Conservation (phyloP, 2,888 invertebrate genomes). For the Anticlea derivata region DNA sequence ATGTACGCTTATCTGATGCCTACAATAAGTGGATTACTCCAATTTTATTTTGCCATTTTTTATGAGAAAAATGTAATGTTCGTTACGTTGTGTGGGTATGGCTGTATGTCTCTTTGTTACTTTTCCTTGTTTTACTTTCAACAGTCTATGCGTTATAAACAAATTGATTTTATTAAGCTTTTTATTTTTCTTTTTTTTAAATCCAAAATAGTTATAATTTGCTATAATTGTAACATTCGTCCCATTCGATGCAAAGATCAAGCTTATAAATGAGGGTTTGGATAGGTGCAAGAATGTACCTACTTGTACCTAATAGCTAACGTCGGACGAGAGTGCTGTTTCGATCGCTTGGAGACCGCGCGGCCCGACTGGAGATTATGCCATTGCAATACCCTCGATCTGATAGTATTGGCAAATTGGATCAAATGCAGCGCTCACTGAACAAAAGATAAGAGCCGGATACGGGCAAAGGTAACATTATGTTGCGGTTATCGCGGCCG, state of each 20-base stretch:
- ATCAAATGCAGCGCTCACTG: conserved; percentile 82
- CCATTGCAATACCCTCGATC: conserved; percentile 80
- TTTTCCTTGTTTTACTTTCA: too few relatives aligned
- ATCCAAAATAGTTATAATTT: too few relatives aligned
- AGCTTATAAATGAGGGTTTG: conserved; percentile 32
- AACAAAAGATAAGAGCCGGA: conserved; percentile 78
- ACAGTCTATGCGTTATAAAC: too few relatives aligned
- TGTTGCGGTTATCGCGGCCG: conserved; percentile 63
- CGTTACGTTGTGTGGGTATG: not conserved
- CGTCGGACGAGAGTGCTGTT: conserved; percentile 62
- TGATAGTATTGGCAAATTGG: conserved; percentile 84
- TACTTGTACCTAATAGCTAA: too few relatives aligned
- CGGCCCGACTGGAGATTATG: conserved; percentile 74
- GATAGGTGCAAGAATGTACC: conserved; percentile 42
- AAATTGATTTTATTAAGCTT: too few relatives aligned
- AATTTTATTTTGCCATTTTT: conserved; percentile 17
- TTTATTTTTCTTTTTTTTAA: too few relatives aligned
- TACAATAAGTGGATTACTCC: conserved; percentile 22
- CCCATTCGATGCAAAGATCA: conserved; percentile 30
- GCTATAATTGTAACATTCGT: not conserved
- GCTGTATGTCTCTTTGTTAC: not conserved
- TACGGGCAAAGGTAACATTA: conserved; percentile 69
- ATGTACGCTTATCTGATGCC: conserved; percentile 22
- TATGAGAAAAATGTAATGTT: conserved; percentile 1
- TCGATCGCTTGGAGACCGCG: conserved; percentile 70